These are phyloP conservation scores for Leptobrachium ailaonicum DNA, from an alignment of 2,113 vertebrate genomes.

Conservation along the genomic window DNA sequence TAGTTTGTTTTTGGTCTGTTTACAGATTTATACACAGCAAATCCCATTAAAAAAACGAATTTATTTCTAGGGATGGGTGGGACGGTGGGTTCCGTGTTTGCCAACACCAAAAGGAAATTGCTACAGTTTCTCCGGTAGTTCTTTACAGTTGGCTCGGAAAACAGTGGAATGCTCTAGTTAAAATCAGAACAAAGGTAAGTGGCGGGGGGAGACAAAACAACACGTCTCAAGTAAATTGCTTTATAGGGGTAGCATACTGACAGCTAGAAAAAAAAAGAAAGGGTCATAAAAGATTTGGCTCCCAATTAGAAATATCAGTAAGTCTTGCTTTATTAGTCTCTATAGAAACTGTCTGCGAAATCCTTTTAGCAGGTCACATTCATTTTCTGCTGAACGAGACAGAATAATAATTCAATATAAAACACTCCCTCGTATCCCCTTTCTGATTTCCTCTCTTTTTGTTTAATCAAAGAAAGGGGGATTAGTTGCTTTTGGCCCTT, in stretches of 20 bases:
- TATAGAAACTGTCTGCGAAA: conserved; percentile 62
- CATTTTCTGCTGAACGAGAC: conserved; percentile 66
- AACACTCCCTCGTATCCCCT: conserved; percentile 57
- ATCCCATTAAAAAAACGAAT: conserved; percentile 21
- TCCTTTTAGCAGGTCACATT: conserved; percentile 61
- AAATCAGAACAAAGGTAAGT: conserved; percentile 31
- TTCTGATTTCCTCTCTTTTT: conserved; percentile 64
- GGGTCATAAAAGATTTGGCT: conserved; percentile 55
- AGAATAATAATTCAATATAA: conserved; percentile 66
- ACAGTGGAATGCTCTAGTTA: conserved; percentile 24
- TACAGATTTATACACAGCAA: conserved; percentile 5
- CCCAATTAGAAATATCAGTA: conserved; percentile 55
- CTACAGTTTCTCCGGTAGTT: conserved; percentile 34
- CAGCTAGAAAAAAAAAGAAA: conserved; percentile 40
- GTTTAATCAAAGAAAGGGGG: conserved; percentile 63
- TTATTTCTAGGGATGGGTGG: conserved; percentile 17
- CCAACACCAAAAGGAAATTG: conserved; percentile 48
- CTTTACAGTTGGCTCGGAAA: conserved; percentile 48
- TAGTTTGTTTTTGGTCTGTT: not conserved
- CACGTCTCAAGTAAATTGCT: conserved; percentile 46
- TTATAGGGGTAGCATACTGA: conserved; percentile 19
- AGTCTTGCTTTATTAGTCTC: conserved; percentile 57
- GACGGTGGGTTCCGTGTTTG: conserved; percentile 25
- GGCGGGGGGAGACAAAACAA: conserved; percentile 53
- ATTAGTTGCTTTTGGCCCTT: conserved; percentile 63